These are phyloP conservation scores for Physella acuta DNA, from an alignment of 1,140 invertebrate genomes.

Conservation along the genomic window DNA sequence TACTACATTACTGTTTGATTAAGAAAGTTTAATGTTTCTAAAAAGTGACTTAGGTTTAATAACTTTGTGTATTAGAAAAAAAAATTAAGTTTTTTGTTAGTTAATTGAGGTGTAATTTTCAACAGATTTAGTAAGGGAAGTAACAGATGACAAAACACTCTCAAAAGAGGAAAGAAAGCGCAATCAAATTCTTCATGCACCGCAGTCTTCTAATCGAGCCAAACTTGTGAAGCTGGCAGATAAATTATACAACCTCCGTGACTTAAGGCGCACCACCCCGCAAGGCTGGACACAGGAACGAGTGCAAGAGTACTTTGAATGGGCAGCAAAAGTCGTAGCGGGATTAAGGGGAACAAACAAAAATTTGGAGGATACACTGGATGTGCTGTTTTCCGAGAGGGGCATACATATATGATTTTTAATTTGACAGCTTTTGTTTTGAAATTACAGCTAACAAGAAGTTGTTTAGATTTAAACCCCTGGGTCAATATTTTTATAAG, in stretches of 20 bases:
- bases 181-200: conserved; percentile 72
- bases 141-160: conserved; percentile 77
- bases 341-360: conserved; percentile 71
- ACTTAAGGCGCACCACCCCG: conserved; percentile 69
- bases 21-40: no score
- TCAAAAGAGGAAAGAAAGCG: conserved; percentile 70
- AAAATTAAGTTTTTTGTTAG: no score
- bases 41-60: no score
- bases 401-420: no score
- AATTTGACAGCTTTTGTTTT: no score
- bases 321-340: conserved; percentile 73
- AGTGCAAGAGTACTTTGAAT: conserved; percentile 71
- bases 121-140: conserved; percentile 57
- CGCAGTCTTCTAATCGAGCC: conserved; percentile 65
- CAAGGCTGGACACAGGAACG: conserved; percentile 67
- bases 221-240: conserved; percentile 84
- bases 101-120: no score
- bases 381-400: conserved; percentile 62
- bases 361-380: conserved; percentile 68
- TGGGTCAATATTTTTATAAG: no score
- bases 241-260: conserved; percentile 83
- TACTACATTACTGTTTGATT: no score
- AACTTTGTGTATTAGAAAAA: no score
- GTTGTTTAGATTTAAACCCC: no score
- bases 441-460: no score